Conservation (phyloP, 2,888 invertebrate species). For the Aspidiotus destructor region DNA sequence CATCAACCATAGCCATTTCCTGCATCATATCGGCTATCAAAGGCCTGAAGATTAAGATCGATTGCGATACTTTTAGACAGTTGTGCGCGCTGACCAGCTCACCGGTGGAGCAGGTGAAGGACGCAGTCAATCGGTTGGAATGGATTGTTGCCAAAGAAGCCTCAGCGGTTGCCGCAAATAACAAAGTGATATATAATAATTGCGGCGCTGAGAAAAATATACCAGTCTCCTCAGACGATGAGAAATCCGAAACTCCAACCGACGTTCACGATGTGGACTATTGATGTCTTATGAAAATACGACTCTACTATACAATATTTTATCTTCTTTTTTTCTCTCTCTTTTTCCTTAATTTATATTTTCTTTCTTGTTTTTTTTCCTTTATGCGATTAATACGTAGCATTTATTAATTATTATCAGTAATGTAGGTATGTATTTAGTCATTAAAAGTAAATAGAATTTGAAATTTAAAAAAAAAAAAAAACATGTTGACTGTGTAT, state of each 20-base stretch:
- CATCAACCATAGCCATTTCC: slow-evolving; percentile 25
- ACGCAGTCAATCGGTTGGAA: slow-evolving; percentile 18
- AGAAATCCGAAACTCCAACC: slow-evolving; percentile 20
- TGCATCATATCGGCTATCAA: slow-evolving; percentile 28
- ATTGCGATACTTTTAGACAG: slow-evolving; percentile 16
- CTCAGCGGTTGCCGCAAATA: neutral
- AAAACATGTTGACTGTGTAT: too few relatives aligned
- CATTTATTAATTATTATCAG: too few relatives aligned
- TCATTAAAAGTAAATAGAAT: too few relatives aligned
- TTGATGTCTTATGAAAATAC: neutral
- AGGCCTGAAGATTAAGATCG: slow-evolving; percentile 25
- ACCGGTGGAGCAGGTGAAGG: slow-evolving; percentile 17
- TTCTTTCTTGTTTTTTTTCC: neutral
- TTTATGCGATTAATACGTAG: neutral
- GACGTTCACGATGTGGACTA: slow-evolving; percentile 29
- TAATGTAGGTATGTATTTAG: too few relatives aligned
- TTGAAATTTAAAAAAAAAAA: too few relatives aligned
- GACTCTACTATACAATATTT: slow-evolving; percentile 1
- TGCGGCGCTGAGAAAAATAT: slow-evolving; percentile 20
- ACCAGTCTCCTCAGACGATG: slow-evolving; percentile 22
- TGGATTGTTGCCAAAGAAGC: slow-evolving; percentile 28
- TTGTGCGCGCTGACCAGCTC: slow-evolving; percentile 26
- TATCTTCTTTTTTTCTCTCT: slow-evolving; percentile 6
- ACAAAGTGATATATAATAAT: neutral
- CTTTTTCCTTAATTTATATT: slow-evolving; percentile 6